Percentiles rank a stretch among this genome's conserved stretches.
These are phyloP conservation scores for Dasyurus viverrinus DNA, from an alignment of 2,113 vertebrate genomes.

Conservation along the genomic window DNA sequence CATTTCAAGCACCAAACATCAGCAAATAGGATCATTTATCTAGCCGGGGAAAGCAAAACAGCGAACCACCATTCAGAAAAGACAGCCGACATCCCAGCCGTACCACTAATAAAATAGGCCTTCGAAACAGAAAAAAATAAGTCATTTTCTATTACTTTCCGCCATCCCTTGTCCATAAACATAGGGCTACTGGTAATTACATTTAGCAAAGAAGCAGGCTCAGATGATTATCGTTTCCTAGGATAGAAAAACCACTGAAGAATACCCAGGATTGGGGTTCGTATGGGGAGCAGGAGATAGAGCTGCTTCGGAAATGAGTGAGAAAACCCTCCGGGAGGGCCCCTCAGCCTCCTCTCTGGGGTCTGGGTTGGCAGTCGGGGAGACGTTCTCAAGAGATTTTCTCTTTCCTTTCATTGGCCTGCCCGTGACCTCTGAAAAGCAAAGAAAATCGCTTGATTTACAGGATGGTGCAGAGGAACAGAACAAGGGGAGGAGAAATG, in stretches of 20 bases:
- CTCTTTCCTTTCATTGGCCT: not conserved
- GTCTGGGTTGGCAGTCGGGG: not conserved
- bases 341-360: not conserved
- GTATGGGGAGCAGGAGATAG: slow-evolving; percentile 11
- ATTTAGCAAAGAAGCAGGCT: slow-evolving; percentile 77
- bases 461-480: not conserved
- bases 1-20: slow-evolving; percentile 82
- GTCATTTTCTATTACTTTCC: slow-evolving; percentile 82
- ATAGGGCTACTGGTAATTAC: slow-evolving; percentile 79
- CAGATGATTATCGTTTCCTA: slow-evolving; percentile 79
- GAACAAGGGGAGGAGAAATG: not conserved
- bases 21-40: slow-evolving; percentile 85
- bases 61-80: slow-evolving; percentile 81
- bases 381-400: not conserved
- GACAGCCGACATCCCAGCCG: slow-evolving; percentile 74
- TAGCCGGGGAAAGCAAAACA: slow-evolving; percentile 82
- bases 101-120: slow-evolving; percentile 81
- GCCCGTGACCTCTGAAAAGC: not conserved
- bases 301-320: not conserved
- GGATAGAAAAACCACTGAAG: slow-evolving; percentile 69
- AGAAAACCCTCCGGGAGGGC: slow-evolving; percentile 21
- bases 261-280: slow-evolving; percentile 51
- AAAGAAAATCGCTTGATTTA: not conserved
- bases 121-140: slow-evolving; percentile 82
- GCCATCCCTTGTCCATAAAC: slow-evolving; percentile 79